These are phyloP conservation scores for Drosophila mettleri DNA, from an alignment of 2,888 invertebrate genomes.

Conservation along the genomic window DNA sequence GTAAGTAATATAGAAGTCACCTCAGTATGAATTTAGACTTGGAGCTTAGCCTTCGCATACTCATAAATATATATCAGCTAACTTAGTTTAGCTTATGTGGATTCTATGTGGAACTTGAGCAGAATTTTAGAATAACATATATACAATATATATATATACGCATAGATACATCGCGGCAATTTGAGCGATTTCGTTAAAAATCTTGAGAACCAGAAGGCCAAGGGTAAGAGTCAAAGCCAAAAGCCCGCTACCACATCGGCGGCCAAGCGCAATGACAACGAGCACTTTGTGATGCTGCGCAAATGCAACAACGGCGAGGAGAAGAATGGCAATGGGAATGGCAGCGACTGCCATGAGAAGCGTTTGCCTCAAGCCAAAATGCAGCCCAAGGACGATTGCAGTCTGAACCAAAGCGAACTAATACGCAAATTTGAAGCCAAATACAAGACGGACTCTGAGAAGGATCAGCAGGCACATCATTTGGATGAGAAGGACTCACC, in stretches of 20 bases:
- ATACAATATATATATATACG: slow-evolving; percentile 1
- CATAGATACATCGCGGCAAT: slow-evolving; percentile 84
- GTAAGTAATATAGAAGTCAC: too few relatives aligned
- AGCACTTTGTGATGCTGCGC: slow-evolving; percentile 65
- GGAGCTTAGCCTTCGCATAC: too few relatives aligned
- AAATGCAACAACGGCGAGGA: slow-evolving; percentile 70
- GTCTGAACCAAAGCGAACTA: slow-evolving; percentile 82
- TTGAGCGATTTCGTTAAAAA: slow-evolving; percentile 83
- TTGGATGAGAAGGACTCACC: slow-evolving; percentile 83
- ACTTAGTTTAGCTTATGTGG: neutral
- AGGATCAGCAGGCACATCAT: slow-evolving; percentile 58
- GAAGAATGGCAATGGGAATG: slow-evolving; percentile 64
- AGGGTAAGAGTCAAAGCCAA: slow-evolving; percentile 39
- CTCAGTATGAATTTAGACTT: too few relatives aligned
- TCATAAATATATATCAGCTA: neutral
- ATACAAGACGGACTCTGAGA: slow-evolving; percentile 83
- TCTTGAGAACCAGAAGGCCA: slow-evolving; percentile 83
- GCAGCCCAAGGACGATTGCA: slow-evolving; percentile 84
- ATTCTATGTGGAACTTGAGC: neutral
- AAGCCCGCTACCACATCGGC: slow-evolving; percentile 32
- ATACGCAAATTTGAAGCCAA: slow-evolving; percentile 88
- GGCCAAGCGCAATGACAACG: slow-evolving; percentile 66
- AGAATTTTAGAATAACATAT: slow-evolving; percentile 1
- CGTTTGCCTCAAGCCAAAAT: slow-evolving; percentile 49
- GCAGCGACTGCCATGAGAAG: slow-evolving; percentile 37